Base-by-base conservation (phyloP, 1,140 invertebrate species). In the Scaptomyza graminum region DNA sequence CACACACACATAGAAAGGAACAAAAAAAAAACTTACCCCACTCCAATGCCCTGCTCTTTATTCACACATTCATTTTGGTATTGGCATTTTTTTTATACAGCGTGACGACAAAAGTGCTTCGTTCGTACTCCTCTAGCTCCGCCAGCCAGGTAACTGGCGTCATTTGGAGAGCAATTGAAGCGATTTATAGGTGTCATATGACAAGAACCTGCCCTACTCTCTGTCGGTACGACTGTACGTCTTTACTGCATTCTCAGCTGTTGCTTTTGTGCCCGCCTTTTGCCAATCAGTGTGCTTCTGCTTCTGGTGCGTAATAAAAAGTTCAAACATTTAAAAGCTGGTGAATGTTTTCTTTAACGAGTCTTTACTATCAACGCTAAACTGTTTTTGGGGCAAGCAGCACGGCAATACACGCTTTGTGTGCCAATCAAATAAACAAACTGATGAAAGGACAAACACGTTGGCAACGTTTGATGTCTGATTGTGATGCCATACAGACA, bases 121-220 rank as follows among this genome's bases (percentile, higher is more conserved):
- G 12, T 15, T 4, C 28, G 3, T 31, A 18, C 15, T 15, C 64
- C 64, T 47, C 18, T 37, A 22, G 15, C 47, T 44, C 46, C 22
- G 11, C 39, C n/a, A 13, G 15, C 28, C 25, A 75, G n/a, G 66
- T 79, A 72, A 87, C 70, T 57, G 67, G 71, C 72, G 79, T 82
- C 84, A 88, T 73, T 89, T 79, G 89, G 84, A 83, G 79, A 74
- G 87, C 87, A 90, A 90, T 90, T 90, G 87, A 90, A 90, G 87
- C 87, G 87, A 90, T 90, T 90, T 90, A 90, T 90, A 90, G 87
- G 87, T 90, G 87, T 90, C 87, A 90, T 90, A 90, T 90, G 82
- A 90, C 87, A 88, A 76, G 84, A 75, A 79, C 74, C 73, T 69
- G 67, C 74, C 49, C 52, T 39, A 12, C n/a, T n/a, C n/a, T n/a